Conservation (phyloP, 2,888 invertebrate species). For the Patella pellucida region DNA sequence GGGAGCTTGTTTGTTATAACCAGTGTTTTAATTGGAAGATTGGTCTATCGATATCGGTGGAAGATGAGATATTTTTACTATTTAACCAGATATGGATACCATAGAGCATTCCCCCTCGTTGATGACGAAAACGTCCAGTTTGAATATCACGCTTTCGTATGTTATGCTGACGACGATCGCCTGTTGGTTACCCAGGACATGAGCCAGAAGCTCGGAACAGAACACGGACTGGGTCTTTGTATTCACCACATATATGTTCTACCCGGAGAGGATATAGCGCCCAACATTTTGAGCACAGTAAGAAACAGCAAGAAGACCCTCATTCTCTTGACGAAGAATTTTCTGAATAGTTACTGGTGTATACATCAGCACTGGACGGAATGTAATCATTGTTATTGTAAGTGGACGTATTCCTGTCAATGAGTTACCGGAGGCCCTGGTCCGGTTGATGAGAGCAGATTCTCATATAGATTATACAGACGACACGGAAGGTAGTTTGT, state of each 20-base stretch:
- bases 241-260: constrained; percentile 35
- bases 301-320: constrained; percentile 30
- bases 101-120: constrained; percentile 12
- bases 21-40: constrained; percentile 13
- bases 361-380: constrained; percentile 24
- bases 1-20: constrained; percentile 15
- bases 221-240: constrained; percentile 23
- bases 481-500: not conserved
- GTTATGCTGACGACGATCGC: constrained; percentile 33
- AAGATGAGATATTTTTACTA: constrained; percentile 19
- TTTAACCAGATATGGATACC: constrained; percentile 7
- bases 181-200: constrained; percentile 16
- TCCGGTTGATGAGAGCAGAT: constrained; percentile 16
- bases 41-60: constrained; percentile 20
- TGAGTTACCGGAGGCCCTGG: constrained; percentile 13
- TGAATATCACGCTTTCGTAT: constrained; percentile 31
- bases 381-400: constrained; percentile 20
- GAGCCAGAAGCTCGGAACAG: constrained; percentile 26
- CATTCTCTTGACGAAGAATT: constrained; percentile 27
- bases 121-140: constrained; percentile 19
- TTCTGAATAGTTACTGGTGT: constrained; percentile 37
- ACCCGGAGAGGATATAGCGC: constrained; percentile 28
- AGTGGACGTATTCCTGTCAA: constrained; percentile 17
- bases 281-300: constrained; percentile 34
- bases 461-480: constrained; percentile 21